Conservation (phyloP, 2,797 vertebrate genomes). For the Podargus strigoides region DNA sequence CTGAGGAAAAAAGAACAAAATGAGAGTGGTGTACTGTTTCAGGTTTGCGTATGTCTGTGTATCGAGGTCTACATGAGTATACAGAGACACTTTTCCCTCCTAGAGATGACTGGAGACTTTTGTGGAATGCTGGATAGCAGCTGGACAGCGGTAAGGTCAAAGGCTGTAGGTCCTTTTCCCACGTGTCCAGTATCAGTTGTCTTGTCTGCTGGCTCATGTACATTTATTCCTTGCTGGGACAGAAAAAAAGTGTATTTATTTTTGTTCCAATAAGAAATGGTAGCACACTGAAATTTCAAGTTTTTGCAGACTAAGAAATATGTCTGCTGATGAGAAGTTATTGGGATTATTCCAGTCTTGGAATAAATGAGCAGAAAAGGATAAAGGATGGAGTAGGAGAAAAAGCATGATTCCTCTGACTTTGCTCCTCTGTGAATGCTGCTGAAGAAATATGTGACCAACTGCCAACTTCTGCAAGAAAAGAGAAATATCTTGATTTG, state of each 20-base stretch:
- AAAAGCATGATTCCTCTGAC: neutral
- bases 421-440: neutral
- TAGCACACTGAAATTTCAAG: neutral
- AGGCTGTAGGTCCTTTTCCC: neutral
- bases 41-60: neutral
- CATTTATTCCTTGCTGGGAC: neutral
- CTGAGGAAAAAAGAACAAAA: neutral
- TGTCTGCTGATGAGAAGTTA: neutral
- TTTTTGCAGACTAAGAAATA: neutral
- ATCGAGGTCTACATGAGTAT: neutral
- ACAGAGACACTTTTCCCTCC: neutral
- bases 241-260: neutral
- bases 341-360: neutral
- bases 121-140: neutral
- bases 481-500: neutral
- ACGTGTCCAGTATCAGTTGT: accelerated
- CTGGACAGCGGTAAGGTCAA: neutral
- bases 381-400: neutral
- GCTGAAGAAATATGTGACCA: neutral
- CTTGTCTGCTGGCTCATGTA: neutral
- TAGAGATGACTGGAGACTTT: neutral
- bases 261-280: neutral
- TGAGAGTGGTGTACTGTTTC: neutral
- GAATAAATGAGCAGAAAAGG: neutral
- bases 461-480: neutral